phyloP scores from a whole-genome alignment of 2,888 invertebrate species.

The Theodoxus fluviatilis region DNA sequence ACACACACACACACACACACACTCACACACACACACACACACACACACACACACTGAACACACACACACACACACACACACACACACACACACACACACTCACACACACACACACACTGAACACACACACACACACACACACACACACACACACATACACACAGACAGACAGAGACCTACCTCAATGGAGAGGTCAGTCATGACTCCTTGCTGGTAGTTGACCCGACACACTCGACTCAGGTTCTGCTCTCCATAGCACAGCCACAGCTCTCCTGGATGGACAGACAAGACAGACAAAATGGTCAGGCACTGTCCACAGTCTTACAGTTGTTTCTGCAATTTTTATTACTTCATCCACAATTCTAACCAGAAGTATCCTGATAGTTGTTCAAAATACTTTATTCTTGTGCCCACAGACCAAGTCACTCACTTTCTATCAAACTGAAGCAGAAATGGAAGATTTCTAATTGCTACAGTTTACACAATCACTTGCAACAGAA shows the following conservation, averaged over 20 bases:
- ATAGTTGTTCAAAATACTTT: too few species aligned
- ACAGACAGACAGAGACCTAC: slow-evolving; percentile 46
- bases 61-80: neutral
- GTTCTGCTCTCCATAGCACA: slow-evolving; percentile 64
- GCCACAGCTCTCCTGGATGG: slow-evolving; percentile 61
- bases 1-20: too few species aligned
- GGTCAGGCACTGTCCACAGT: neutral
- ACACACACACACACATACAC: slow-evolving; percentile 18
- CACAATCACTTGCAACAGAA: too few species aligned
- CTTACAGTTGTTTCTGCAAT: neutral
- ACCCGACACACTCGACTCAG: slow-evolving; percentile 59
- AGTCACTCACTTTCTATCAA: too few species aligned
- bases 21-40: too few species aligned
- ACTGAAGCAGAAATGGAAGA: too few species aligned
- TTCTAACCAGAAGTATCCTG: too few species aligned
- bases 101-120: slow-evolving; percentile 8
- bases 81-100: neutral
- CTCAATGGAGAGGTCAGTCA: slow-evolving; percentile 59
- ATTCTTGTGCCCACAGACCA: too few species aligned
- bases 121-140: neutral
- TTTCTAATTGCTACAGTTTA: too few species aligned
- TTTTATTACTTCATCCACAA: neutral
- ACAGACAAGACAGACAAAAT: slow-evolving; percentile 13
- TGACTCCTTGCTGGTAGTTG: slow-evolving; percentile 58
- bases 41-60: too few species aligned